phyloP scores from a whole-genome alignment of 2,888 invertebrate species.

The Drosophila greeni region DNA sequence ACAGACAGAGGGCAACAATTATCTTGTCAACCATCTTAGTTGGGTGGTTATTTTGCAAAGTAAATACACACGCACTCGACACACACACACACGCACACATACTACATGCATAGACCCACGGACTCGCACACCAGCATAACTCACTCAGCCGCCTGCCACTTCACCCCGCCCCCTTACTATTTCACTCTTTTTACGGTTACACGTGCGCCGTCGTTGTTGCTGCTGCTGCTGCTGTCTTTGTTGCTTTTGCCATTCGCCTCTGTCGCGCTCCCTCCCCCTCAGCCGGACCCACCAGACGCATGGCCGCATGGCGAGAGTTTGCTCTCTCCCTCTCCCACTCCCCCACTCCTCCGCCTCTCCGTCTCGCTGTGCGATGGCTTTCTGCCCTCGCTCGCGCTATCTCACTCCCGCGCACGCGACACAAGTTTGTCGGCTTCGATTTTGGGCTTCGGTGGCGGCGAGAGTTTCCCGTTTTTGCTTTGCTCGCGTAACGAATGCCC shows the following conservation, averaged over 20 bases:
- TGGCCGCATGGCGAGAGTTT: slow-evolving; percentile 6
- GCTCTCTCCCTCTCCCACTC: slow-evolving; percentile 11
- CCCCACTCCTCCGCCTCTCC: not conserved
- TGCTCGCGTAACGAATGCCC: slow-evolving; percentile 12
- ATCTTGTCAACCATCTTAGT: slow-evolving; percentile 60
- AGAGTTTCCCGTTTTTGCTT: not conserved
- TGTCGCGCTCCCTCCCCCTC: slow-evolving; percentile 4
- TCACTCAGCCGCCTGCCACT: slow-evolving; percentile 17
- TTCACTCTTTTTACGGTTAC: slow-evolving; percentile 68
- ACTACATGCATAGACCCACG: not conserved
- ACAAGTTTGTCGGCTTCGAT: slow-evolving; percentile 38
- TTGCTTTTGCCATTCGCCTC: slow-evolving; percentile 24
- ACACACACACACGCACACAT: slow-evolving; percentile 13
- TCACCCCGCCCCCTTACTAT: slow-evolving; percentile 22
- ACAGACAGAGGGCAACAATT: slow-evolving; percentile 52
- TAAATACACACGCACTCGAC: slow-evolving; percentile 40
- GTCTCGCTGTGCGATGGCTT: slow-evolving; percentile 12
- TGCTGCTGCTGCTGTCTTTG: slow-evolving; percentile 29
- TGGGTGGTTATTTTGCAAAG: slow-evolving; percentile 61
- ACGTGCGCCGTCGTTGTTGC: slow-evolving; percentile 62
- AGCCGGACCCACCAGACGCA: not conserved
- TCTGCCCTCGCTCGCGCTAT: slow-evolving; percentile 20
- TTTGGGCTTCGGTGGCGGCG: slow-evolving; percentile 16
- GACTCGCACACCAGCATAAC: slow-evolving; percentile 19
- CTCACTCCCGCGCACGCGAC: slow-evolving; percentile 23